Evolutionary conservation across 37 sponge, comb jelly and placozoan genomes (phyloP).

Genomic region (Spongilla lacustris): DNA sequence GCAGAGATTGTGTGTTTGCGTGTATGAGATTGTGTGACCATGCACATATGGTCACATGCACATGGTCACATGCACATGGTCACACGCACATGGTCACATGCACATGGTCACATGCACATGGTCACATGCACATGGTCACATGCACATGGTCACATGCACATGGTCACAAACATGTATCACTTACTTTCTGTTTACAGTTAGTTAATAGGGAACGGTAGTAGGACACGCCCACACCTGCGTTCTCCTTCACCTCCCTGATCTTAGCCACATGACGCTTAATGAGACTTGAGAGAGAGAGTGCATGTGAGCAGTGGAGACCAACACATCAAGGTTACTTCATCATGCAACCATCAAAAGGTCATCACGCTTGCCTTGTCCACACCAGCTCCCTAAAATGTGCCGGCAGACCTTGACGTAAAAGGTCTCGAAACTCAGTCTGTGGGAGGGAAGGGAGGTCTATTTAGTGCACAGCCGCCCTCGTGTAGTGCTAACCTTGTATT

Average conservation of each 20-base stretch:
- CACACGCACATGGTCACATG: slow-evolving; percentile 8
- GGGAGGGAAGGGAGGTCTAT: background rate
- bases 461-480: too few species aligned
- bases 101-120: slow-evolving; percentile 3
- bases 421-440: slow-evolving; percentile 26
- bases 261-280: slow-evolving; percentile 13
- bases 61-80: background rate
- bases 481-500: background rate
- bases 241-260: slow-evolving; percentile 36
- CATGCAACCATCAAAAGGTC: background rate
- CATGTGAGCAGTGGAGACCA: background rate
- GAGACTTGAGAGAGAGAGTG: slow-evolving; percentile 21
- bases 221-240: slow-evolving; percentile 9
- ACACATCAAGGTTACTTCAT: background rate
- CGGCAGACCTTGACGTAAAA: slow-evolving; percentile 50
- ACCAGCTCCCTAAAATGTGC: slow-evolving; percentile 23
- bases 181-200: background rate
- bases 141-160: background rate
- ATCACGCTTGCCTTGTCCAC: slow-evolving; percentile 43
- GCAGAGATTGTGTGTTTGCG: too few species aligned
- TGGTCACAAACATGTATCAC: background rate
- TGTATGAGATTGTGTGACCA: too few species aligned
- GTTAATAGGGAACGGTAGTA: slow-evolving; percentile 65
- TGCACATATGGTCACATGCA: background rate
- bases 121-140: background rate